A percentile compares a stretch with the other conserved stretches of the same genome.
phyloP scores from a whole-genome alignment of 53 echinoderm and acorn worm genomes.

The Henricia sp. region DNA sequence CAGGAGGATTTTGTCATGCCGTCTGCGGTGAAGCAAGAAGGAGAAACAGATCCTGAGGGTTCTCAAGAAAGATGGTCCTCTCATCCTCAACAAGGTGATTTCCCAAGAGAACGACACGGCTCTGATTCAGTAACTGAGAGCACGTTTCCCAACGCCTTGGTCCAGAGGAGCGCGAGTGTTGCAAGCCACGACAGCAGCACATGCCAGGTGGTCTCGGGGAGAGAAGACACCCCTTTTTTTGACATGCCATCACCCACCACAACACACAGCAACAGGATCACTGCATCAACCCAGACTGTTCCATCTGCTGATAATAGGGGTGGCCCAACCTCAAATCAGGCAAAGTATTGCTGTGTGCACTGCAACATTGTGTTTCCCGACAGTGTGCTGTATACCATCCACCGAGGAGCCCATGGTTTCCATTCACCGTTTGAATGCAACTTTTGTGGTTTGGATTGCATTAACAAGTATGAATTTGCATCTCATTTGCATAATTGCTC shows the following conservation, averaged over 20 bases:
- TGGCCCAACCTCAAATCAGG: constrained; percentile 15
- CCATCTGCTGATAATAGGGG: constrained; percentile 11
- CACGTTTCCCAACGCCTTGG: background rate
- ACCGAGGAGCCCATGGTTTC: constrained; percentile 70
- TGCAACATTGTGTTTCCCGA: constrained; percentile 71
- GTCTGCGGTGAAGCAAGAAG: constrained; percentile 22
- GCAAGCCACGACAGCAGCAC: constrained; percentile 41
- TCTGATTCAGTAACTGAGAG: constrained; percentile 11
- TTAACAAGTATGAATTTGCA: constrained; percentile 72
- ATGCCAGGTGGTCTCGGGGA: constrained; percentile 6
- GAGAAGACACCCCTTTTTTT: constrained; percentile 35
- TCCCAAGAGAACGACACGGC: constrained; percentile 5
- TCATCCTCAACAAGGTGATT: too few species aligned
- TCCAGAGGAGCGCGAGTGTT: constrained; percentile 2
- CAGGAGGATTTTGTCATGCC: constrained; percentile 27
- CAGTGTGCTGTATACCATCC: constrained; percentile 65
- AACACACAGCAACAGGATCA: constrained; percentile 32
- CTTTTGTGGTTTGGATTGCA: constrained; percentile 66
- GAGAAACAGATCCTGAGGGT: background rate
- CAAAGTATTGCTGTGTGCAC: constrained; percentile 56
- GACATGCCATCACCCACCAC: constrained; percentile 57
- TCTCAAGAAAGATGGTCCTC: constrained; percentile 21
- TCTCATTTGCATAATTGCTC: constrained; percentile 71
- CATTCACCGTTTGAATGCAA: constrained; percentile 74
- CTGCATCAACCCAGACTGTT: constrained; percentile 34